Percentiles rank a stretch among this genome's conserved stretches.
Conservation (phyloP, 2,888 invertebrate species). For the Hanleya hanleyi region DNA sequence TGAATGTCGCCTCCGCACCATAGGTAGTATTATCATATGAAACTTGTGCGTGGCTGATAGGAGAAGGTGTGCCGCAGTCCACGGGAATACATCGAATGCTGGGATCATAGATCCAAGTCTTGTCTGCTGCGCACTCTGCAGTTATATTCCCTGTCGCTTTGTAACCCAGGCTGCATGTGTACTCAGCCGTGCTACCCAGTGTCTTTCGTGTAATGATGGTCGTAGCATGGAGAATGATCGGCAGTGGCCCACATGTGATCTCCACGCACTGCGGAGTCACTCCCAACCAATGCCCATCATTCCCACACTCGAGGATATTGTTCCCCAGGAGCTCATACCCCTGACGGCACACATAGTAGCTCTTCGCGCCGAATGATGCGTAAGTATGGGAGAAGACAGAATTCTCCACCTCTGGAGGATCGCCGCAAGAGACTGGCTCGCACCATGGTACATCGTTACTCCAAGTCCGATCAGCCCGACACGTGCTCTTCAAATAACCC, state of each 20-base stretch:
- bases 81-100: slow-evolving; percentile 45
- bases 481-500: slow-evolving; percentile 50
- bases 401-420: slow-evolving; percentile 60
- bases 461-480: slow-evolving; percentile 65
- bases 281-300: slow-evolving; percentile 15
- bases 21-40: slow-evolving; percentile 16
- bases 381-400: slow-evolving; percentile 34
- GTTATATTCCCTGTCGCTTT: slow-evolving; percentile 43
- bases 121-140: slow-evolving; percentile 23
- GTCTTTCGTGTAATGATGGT: neutral
- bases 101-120: neutral
- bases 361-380: slow-evolving; percentile 18
- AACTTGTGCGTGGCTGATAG: neutral
- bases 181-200: slow-evolving; percentile 22
- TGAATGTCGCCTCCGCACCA: slow-evolving; percentile 36
- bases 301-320: slow-evolving; percentile 9
- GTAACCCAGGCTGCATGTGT: slow-evolving; percentile 50
- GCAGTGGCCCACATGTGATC: slow-evolving; percentile 42
- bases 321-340: slow-evolving; percentile 44
- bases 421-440: slow-evolving; percentile 71
- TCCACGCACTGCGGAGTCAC: slow-evolving; percentile 30
- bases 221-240: slow-evolving; percentile 12
- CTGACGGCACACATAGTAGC: slow-evolving; percentile 44
- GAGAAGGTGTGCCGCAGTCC: slow-evolving; percentile 51
- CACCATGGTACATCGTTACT: slow-evolving; percentile 57